Conservation (phyloP, 2,797 vertebrate species). For the Acanthurus lineatus region DNA sequence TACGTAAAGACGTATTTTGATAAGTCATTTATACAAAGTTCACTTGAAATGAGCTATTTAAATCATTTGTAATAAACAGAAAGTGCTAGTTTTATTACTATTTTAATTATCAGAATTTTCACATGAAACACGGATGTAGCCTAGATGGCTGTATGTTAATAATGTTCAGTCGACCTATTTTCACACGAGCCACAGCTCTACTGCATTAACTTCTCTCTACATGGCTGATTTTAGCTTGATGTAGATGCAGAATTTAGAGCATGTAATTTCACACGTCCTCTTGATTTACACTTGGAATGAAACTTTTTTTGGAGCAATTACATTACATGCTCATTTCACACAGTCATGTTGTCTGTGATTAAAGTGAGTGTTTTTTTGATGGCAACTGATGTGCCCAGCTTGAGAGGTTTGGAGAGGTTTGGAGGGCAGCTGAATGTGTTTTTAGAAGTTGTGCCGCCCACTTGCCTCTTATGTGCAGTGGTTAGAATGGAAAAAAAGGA, state of each 20-base stretch:
- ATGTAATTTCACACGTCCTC: conserved; percentile 67
- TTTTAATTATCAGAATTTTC: too few species aligned
- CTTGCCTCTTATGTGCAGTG: conserved; percentile 28
- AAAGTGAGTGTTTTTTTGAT: conserved; percentile 1
- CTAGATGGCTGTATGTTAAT: too few species aligned
- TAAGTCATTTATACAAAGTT: too few species aligned
- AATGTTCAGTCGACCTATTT: conserved; percentile 17
- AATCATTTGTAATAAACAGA: too few species aligned
- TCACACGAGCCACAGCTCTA: conserved; percentile 6
- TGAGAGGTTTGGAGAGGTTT: conserved; percentile 26
- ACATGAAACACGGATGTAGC: not conserved
- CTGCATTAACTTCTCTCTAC: conserved; percentile 29
- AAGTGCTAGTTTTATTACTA: too few species aligned
- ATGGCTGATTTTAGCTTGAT: conserved; percentile 55
- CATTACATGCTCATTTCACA: conserved; percentile 60
- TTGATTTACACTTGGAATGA: conserved; percentile 61
- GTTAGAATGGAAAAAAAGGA: conserved; percentile 17
- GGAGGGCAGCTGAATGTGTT: conserved; percentile 5
- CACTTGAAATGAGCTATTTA: too few species aligned
- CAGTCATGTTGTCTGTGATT: conserved; percentile 23
- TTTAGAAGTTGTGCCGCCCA: conserved; percentile 39
- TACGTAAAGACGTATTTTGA: conserved; percentile 20
- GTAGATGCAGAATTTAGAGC: conserved; percentile 72
- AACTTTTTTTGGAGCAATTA: conserved; percentile 42
- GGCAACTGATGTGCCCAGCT: not conserved